Base-by-base conservation (phyloP, 2,797 vertebrate species). In the Helostoma temminkii region DNA sequence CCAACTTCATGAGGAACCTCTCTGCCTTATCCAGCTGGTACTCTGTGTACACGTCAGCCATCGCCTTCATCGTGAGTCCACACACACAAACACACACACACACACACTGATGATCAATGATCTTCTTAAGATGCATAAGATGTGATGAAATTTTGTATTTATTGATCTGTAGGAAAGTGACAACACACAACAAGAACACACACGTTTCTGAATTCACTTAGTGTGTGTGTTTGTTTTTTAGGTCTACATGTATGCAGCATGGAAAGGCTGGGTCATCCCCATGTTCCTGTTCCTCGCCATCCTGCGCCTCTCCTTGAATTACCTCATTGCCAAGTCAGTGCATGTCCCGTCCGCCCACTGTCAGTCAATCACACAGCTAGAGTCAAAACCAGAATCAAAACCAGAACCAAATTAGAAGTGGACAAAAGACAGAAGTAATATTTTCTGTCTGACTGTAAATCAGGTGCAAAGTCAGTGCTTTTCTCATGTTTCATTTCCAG, bases 221-320 rank as follows among this genome's bases (percentile, higher is more conserved):
- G 19, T 32, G 32, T 62, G 22, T 39, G 5, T 63, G 15, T 52
- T 37, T 52, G 59, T 79, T 41, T 16, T 43, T 11, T 89, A 97
- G 97, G 91, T 98, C 72, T 99, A 98, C 93, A 97, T 98, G 95
- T 96, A 98, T 46, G 96, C 96, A 53, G 96, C 97, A 49, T 99
- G 97, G 97, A 94, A 96, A 42, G 98, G 98, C 93, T 99, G 98
- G 98, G 95, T 93, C 93, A 91, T 99, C 88, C 96, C 98, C 80
- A 95, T 98, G 96, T 97, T 99, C 92, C 92, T 99, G 80, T 98
- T 99, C 84, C 94, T 99, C 74, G 98, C 96, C 70, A 98, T 99
- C 86, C 84, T 99, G 89, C 95, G 98, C 81, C 93, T 99, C 67
- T 98, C 97, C 39, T 94, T 99, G 87, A 99, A 99, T 95, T 98